These are phyloP conservation scores for Argya squamiceps DNA, from an alignment of 2,797 vertebrate species.

Conservation along the genomic window DNA sequence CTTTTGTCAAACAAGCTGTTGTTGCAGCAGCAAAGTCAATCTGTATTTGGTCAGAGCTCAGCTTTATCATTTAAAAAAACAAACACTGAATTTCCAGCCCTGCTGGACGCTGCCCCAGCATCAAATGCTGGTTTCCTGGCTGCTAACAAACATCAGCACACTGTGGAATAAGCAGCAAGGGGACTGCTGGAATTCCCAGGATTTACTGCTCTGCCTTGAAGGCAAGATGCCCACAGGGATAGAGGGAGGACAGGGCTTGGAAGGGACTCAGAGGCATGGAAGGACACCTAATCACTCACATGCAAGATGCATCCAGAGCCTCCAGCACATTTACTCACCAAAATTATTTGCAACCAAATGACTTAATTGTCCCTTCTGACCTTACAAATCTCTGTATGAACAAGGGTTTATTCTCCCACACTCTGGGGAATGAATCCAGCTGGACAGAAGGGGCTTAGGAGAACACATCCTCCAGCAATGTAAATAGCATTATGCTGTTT, in stretches of 20 bases:
- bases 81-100: constrained; percentile 45
- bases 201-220: neutral
- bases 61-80: constrained; percentile 44
- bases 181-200: neutral
- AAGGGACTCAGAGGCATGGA: neutral
- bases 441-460: neutral
- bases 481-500: neutral
- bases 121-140: constrained; percentile 48
- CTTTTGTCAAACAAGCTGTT: neutral
- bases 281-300: neutral
- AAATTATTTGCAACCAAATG: neutral
- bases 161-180: neutral
- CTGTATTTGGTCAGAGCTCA: constrained; percentile 41
- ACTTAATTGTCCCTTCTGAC: constrained; percentile 35
- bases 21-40: neutral
- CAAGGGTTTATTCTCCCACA: constrained; percentile 21
- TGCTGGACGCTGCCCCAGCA: constrained; percentile 28
- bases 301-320: neutral
- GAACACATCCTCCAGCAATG: neutral
- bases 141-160: neutral
- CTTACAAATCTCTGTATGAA: constrained; percentile 27
- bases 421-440: constrained; percentile 25
- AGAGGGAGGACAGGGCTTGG: neutral
- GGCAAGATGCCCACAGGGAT: neutral
- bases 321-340: neutral